phyloP scores from a whole-genome alignment of 2,888 invertebrate species.

The Drosophila putrida region DNA sequence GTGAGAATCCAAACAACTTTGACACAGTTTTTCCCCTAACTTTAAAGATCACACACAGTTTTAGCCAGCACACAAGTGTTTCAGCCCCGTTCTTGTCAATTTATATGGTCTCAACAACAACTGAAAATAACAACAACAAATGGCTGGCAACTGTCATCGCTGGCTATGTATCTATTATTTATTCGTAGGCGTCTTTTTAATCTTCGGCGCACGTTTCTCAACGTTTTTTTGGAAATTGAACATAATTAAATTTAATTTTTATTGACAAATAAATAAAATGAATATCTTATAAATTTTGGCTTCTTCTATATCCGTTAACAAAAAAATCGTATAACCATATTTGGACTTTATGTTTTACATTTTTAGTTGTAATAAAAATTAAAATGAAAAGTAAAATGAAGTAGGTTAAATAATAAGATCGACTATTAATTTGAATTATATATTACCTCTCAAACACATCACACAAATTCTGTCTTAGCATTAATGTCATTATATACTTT shows the following conservation, averaged over 20 bases:
- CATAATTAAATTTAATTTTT: slow-evolving; percentile 53
- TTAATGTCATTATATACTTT: neutral
- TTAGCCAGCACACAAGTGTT: slow-evolving; percentile 20
- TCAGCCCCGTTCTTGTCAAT: slow-evolving; percentile 8
- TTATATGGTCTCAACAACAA: slow-evolving; percentile 18
- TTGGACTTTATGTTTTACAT: neutral
- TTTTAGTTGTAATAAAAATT: slow-evolving; percentile 5
- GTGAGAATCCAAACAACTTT: slow-evolving; percentile 52
- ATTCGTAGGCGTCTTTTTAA: slow-evolving; percentile 46
- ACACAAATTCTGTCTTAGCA: neutral
- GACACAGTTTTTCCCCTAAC: slow-evolving; percentile 52
- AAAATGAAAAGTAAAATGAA: neutral
- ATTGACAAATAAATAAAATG: slow-evolving; percentile 45
- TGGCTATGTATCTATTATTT: neutral
- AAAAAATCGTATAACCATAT: neutral
- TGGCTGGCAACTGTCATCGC: slow-evolving; percentile 14
- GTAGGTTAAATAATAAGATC: neutral
- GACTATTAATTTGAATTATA: neutral
- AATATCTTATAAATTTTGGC: slow-evolving; percentile 13
- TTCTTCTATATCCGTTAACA: neutral
- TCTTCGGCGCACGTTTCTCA: slow-evolving; percentile 28
- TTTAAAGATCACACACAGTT: slow-evolving; percentile 14
- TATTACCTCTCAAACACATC: slow-evolving; percentile 2
- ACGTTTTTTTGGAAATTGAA: slow-evolving; percentile 33
- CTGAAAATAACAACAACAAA: slow-evolving; percentile 19